Conservation (phyloP, 2,797 vertebrate species). For the Anas bahamensis region DNA sequence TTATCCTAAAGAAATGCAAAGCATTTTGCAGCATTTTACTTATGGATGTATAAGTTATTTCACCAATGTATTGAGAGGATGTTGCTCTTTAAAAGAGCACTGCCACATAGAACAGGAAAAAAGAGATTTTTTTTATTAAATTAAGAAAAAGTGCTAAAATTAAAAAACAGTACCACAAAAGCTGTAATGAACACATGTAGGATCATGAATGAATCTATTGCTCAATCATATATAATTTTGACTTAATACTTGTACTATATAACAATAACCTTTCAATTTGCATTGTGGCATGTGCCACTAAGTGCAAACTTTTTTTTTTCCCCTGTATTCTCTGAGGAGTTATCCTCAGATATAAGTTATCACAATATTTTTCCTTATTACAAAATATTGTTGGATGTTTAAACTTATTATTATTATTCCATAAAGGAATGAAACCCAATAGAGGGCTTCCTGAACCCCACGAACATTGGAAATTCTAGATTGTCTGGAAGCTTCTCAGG, state of each 20-base stretch:
- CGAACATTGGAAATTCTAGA: not conserved
- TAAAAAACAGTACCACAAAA: not conserved
- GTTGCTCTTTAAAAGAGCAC: not conserved
- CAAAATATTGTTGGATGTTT: not conserved
- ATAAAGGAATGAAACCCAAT: not conserved
- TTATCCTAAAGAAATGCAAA: conserved; percentile 17
- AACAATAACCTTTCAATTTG: not conserved
- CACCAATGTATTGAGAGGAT: not conserved
- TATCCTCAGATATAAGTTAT: not conserved
- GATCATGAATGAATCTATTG: not conserved
- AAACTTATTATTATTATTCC: not conserved
- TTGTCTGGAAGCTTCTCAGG: not conserved
- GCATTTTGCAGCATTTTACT: not conserved
- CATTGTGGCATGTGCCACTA: not conserved
- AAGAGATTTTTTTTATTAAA: not conserved
- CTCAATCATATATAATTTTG: not conserved
- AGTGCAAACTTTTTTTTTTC: not conserved
- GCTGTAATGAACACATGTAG: not conserved
- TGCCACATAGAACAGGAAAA: not conserved
- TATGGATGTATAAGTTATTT: not conserved
- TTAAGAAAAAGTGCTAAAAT: not conserved
- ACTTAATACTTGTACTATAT: not conserved
- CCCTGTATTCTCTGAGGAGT: not conserved
- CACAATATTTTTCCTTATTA: not conserved
- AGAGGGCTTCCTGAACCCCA: not conserved